A percentile compares a stretch with the other conserved stretches of the same genome.
Conservation (phyloP, 2,113 vertebrate genomes). For the Phalacrocorax aristotelis region DNA sequence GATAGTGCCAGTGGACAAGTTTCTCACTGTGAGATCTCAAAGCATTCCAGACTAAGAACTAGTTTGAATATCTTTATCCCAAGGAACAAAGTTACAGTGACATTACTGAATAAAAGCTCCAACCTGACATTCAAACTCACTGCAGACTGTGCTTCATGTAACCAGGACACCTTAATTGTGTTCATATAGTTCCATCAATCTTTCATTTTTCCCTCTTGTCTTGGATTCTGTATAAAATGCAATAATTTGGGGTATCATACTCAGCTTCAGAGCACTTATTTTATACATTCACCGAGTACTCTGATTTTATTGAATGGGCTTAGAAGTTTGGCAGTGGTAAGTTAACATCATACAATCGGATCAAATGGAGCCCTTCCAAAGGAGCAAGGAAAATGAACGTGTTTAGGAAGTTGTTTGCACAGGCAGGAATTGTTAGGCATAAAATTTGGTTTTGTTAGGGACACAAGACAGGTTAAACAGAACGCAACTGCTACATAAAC, state of each 20-base stretch:
- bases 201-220: not conserved
- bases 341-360: not conserved
- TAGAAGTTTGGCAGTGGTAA: not conserved
- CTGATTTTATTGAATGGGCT: not conserved
- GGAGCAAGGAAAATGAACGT: not conserved
- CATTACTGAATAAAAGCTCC: not conserved
- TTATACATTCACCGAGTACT: not conserved
- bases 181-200: not conserved
- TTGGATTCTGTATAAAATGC: not conserved
- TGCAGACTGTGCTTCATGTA: not conserved
- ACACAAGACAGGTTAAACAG: conserved; percentile 1
- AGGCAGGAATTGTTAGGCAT: not conserved
- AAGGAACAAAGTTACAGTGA: not conserved
- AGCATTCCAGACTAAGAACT: not conserved
- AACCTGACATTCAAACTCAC: not conserved
- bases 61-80: not conserved
- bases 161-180: not conserved
- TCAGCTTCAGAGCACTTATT: not conserved
- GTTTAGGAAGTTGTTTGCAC: not conserved
- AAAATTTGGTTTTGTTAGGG: not conserved
- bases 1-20: not conserved
- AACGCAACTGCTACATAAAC: not conserved
- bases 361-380: not conserved
- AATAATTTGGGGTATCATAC: not conserved
- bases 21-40: not conserved